Percentiles rank a stretch among this genome's conserved stretches.
Conservation (phyloP, 2,888 invertebrate species). For the Ectemnius continuus region DNA sequence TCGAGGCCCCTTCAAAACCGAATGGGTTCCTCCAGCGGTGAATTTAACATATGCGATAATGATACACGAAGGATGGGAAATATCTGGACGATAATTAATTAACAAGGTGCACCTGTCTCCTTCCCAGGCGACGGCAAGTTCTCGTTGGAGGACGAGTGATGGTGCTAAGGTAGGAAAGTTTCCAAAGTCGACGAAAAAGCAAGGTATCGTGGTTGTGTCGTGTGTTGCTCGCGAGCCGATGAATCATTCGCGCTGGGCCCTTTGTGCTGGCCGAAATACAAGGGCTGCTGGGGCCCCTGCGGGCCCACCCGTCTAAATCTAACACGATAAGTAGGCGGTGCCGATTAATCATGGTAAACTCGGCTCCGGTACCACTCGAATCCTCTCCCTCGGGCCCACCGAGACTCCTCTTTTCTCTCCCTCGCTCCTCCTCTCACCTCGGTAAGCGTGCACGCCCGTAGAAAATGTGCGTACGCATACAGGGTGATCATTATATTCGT, state of each 20-base stretch:
- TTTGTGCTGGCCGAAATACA: slow-evolving; percentile 63
- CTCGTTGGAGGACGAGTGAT: neutral
- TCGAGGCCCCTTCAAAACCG: too few species aligned
- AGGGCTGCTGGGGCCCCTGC: slow-evolving; percentile 57
- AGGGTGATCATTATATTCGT: slow-evolving; percentile 35
- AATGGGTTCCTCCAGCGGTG: too few species aligned
- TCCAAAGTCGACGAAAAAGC: slow-evolving; percentile 11
- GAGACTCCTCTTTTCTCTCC: neutral
- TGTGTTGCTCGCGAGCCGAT: slow-evolving; percentile 56
- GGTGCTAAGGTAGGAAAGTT: slow-evolving; percentile 36
- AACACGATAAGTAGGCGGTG: slow-evolving; percentile 73
- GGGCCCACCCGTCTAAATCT: slow-evolving; percentile 64
- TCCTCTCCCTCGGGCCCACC: slow-evolving; percentile 40
- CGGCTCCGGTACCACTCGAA: slow-evolving; percentile 55
- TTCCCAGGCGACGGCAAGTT: neutral
- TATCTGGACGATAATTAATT: slow-evolving; percentile 31
- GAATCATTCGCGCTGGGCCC: slow-evolving; percentile 55
- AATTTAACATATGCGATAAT: slow-evolving; percentile 3
- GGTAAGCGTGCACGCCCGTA: slow-evolving; percentile 23
- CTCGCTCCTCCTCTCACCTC: slow-evolving; percentile 29
- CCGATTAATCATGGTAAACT: slow-evolving; percentile 73
- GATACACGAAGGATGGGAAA: slow-evolving; percentile 23
- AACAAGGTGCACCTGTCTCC: slow-evolving; percentile 4
- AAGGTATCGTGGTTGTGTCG: slow-evolving; percentile 44
- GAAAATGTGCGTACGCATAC: slow-evolving; percentile 43